Conservation (phyloP, 2,113 vertebrate genomes). For the Alosa alosa region DNA sequence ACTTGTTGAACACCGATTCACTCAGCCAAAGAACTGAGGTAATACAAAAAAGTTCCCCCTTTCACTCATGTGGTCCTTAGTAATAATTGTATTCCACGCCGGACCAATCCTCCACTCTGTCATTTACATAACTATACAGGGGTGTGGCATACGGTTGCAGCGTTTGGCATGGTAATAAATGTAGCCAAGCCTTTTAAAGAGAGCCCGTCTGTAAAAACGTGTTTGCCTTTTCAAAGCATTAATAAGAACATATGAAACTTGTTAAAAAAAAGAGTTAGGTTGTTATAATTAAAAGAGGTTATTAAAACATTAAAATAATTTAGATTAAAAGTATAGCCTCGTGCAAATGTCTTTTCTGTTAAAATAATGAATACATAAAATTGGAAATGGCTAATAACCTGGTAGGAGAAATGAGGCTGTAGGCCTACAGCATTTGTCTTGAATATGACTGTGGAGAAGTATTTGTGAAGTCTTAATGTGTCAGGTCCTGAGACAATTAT, state of each 20-base stretch:
- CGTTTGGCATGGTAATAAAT: not conserved
- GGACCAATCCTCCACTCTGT: slow-evolving; percentile 61
- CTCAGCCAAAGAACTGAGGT: slow-evolving; percentile 48
- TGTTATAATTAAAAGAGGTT: not conserved
- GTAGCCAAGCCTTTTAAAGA: not conserved
- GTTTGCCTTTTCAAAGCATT: not conserved
- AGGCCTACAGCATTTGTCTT: not conserved
- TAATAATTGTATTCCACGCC: slow-evolving; percentile 48
- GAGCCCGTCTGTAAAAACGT: not conserved
- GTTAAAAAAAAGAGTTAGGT: not conserved
- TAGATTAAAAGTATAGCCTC: not conserved
- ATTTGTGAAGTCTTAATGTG: not conserved
- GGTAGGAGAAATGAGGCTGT: not conserved
- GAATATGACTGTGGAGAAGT: not conserved
- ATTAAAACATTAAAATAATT: not conserved
- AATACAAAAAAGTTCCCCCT: slow-evolving; percentile 49
- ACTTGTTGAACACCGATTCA: slow-evolving; percentile 60
- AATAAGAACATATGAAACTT: not conserved
- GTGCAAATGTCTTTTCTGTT: not conserved
- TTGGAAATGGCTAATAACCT: too few relatives aligned
- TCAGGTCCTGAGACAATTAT: not conserved
- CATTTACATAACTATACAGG: slow-evolving; percentile 68
- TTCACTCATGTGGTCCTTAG: slow-evolving; percentile 50
- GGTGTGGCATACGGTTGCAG: not conserved
- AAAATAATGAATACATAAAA: too few relatives aligned